Evolutionary conservation across 2,797 vertebrate species (phyloP).

Genomic region (Eutrigla gurnardus): DNA sequence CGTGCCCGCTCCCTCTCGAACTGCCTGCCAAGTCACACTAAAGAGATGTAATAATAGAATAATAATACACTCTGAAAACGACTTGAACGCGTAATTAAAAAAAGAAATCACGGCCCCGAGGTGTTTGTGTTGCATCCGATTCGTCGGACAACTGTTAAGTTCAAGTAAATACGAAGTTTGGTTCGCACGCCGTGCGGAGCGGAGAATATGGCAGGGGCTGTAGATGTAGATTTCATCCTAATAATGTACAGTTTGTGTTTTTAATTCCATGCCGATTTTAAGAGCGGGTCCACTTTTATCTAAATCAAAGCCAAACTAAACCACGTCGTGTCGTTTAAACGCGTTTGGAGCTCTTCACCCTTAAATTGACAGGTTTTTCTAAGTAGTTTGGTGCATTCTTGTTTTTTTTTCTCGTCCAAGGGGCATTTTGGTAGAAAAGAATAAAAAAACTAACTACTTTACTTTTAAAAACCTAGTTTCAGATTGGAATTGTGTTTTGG

Average conservation of each 20-base stretch:
- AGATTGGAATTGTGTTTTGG: background rate
- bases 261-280: conserved; percentile 20
- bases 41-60: background rate
- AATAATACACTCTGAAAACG: too few relatives aligned
- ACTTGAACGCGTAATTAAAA: too few relatives aligned
- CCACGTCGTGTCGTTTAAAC: fast-evolving
- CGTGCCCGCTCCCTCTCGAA: conserved; percentile 41
- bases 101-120: background rate
- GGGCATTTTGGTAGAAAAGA: background rate
- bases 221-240: background rate
- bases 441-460: background rate
- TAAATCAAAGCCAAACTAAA: fast-evolving
- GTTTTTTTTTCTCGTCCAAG: background rate
- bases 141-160: conserved; percentile 1
- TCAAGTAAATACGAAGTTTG: conserved; percentile 35
- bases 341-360: background rate
- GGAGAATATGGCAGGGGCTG: background rate
- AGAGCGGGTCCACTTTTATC: background rate
- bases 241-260: fast-evolving
- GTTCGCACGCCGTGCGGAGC: background rate
- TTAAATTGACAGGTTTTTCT: background rate
- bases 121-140: conserved; percentile 25
- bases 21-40: background rate
- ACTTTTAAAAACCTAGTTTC: fast-evolving
- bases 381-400: conserved; percentile 9